Evolutionary conservation across 2,113 vertebrate species (phyloP).

Genomic region (Corynorhinus townsendii): DNA sequence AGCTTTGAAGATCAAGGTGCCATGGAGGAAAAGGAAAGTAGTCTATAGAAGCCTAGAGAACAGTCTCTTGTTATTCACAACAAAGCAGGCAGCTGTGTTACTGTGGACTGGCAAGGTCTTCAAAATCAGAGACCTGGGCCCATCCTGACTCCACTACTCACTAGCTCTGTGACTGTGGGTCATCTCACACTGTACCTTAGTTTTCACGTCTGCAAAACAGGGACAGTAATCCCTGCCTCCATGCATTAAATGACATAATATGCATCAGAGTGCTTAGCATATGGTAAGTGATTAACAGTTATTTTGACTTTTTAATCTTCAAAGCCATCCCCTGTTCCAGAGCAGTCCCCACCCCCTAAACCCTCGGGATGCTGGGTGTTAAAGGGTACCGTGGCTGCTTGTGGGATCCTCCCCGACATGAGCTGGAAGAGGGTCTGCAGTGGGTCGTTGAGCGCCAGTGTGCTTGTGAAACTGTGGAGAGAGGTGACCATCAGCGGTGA

Average conservation of each 20-base stretch:
- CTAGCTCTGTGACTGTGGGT: neutral
- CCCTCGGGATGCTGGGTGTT: neutral
- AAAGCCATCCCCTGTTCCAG: neutral
- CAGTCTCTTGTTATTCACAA: neutral
- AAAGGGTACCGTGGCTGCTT: constrained; percentile 84
- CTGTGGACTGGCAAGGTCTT: neutral
- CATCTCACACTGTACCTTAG: neutral
- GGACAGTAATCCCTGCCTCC: neutral
- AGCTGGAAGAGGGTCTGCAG: constrained; percentile 95
- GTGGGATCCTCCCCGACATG: constrained; percentile 89
- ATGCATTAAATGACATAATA: neutral
- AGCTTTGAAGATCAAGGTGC: neutral
- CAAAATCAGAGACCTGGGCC: neutral
- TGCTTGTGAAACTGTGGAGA: constrained; percentile 89
- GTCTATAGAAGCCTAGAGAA: too few relatives aligned
- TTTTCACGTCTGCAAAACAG: neutral
- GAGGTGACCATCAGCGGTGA: neutral
- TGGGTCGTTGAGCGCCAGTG: constrained; percentile 86
- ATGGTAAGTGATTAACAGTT: neutral
- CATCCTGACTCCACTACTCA: neutral
- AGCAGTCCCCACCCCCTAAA: neutral
- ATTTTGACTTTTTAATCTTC: neutral
- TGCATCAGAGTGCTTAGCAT: neutral
- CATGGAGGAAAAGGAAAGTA: rapidly evolving
- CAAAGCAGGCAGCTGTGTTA: neutral